phyloP scores from a whole-genome alignment of 2,888 invertebrate species.

The Thymelicus lineola region DNA sequence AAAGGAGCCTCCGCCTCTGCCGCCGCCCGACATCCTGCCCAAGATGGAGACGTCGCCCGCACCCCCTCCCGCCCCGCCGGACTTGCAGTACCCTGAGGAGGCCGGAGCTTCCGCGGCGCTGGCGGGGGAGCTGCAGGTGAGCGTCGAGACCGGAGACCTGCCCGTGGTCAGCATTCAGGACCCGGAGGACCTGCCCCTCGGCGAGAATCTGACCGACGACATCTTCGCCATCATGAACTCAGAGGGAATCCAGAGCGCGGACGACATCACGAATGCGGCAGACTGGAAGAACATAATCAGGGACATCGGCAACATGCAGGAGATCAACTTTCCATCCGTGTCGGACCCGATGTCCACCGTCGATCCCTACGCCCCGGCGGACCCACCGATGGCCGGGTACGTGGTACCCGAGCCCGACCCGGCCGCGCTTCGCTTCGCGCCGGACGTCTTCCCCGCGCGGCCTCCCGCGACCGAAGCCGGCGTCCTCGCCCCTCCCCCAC shows the following conservation, averaged over 20 bases:
- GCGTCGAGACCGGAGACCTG: conserved; percentile 76
- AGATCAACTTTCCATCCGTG: conserved; percentile 74
- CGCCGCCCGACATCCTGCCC: conserved; percentile 62
- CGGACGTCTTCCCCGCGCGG: conserved; percentile 63
- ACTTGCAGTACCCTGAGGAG: conserved; percentile 71
- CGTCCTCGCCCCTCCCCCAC: conserved; percentile 55
- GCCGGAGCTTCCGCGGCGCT: conserved; percentile 64
- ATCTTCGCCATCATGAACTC: conserved; percentile 82
- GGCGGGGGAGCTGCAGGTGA: conserved; percentile 74
- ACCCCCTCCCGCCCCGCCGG: conserved; percentile 70
- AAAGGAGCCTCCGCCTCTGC: conserved; percentile 71
- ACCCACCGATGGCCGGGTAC: conserved; percentile 61
- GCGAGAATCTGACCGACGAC: conserved; percentile 79
- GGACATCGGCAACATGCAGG: conserved; percentile 79
- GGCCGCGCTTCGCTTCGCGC: conserved; percentile 70
- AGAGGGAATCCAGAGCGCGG: conserved; percentile 80
- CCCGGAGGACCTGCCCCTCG: conserved; percentile 77
- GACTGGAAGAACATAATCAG: conserved; percentile 82
- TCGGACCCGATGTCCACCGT: conserved; percentile 55
- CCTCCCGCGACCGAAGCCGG: conserved; percentile 59
- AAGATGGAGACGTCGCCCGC: conserved; percentile 71
- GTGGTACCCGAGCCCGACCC: conserved; percentile 68
- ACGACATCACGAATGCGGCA: conserved; percentile 76
- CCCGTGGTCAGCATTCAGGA: conserved; percentile 83
- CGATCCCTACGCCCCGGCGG: conserved; percentile 42